Percentiles rank a stretch among this genome's conserved stretches.
These are phyloP conservation scores for Brachionus rotundiformis DNA, from an alignment of 1,140 invertebrate genomes.

Conservation along the genomic window DNA sequence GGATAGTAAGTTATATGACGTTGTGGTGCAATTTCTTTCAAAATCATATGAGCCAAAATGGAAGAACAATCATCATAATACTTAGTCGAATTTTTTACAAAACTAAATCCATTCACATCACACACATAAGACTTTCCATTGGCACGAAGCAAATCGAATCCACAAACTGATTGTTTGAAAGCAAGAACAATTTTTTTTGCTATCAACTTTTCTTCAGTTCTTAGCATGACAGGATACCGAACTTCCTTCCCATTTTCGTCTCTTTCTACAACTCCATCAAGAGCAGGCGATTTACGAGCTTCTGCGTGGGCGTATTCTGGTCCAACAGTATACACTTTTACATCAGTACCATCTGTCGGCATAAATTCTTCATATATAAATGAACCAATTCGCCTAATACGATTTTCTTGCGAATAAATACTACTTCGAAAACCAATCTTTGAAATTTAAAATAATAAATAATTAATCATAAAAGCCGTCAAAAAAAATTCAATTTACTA, in stretches of 20 bases:
- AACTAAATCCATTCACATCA: constrained; percentile 99
- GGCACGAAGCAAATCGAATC: constrained; percentile 94
- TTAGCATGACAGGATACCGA: constrained; percentile 94
- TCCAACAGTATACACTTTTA: constrained; percentile 88
- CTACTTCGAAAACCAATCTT: constrained; percentile 91
- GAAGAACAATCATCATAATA: constrained; percentile 99
- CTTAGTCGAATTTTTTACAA: constrained; percentile 98
- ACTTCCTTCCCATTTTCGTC: constrained; percentile 98
- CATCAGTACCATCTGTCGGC: constrained; percentile 96
- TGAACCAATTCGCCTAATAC: constrained; percentile 91
- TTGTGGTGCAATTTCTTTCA: constrained; percentile 86
- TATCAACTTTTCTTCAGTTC: constrained; percentile 96
- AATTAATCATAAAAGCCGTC: too few relatives aligned
- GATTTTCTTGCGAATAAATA: constrained; percentile 93
- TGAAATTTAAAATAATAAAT: too few relatives aligned
- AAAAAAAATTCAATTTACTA: background rate
- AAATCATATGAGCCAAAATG: constrained; percentile 81
- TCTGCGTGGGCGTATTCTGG: constrained; percentile 99
- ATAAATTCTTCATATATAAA: constrained; percentile 99
- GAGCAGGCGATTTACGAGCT: constrained; percentile 92
- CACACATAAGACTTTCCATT: constrained; percentile 98
- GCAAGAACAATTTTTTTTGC: constrained; percentile 95
- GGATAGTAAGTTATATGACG: constrained; percentile 89
- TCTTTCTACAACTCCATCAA: constrained; percentile 92
- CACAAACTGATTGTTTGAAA: constrained; percentile 98